Base-by-base conservation (phyloP, 2,113 vertebrate genomes). In the Gymnocephalus cernua region DNA sequence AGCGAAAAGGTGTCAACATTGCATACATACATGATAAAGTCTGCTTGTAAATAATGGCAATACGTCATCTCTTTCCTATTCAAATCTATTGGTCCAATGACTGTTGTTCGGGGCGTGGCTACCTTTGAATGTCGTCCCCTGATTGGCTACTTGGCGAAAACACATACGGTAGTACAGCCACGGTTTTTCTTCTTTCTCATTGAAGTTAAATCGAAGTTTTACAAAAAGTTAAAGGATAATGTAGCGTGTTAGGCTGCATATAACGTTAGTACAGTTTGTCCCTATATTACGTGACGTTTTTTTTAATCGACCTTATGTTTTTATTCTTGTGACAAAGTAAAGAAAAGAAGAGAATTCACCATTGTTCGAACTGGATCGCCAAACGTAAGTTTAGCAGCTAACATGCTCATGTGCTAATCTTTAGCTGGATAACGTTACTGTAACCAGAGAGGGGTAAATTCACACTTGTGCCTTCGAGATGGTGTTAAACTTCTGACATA, bases 321-420 rank as follows among this genome's bases (percentile, higher is more conserved):
- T 74, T 67, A 61, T 68, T 63, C 4, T 19, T 14, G 47, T 65
- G 59, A 70, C 0, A 84, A 48, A 48, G 38, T 82, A 54, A 78
- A 80, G 51, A 80, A 53, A 64, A 77, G 56, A 85, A 73, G 48
- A 89, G 1, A 64, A 85, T 38, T 82, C 56, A 56, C 82, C 86
- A 57, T 87, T 91, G 90, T 93, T 91, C 93, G 92, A 93, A 64
- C 93, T 94, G 93, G 93, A 94, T 87, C 93, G 87, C 32, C 84
- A 84, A 92, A 93, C 88, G 93, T 94, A 93, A 94, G 93, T 94
- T 56, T 61, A 64, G 65, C 51, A 32, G 90, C 91, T 89, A 92
- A 63, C 68, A 74, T 50, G 89, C 91, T 93, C 91, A 74, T n/a
- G 4, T 16, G 88, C 89, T 84, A 82, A 74, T 47, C 11, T 6